Conservation (phyloP, 1,140 invertebrate species). For the Prorops nasuta region DNA sequence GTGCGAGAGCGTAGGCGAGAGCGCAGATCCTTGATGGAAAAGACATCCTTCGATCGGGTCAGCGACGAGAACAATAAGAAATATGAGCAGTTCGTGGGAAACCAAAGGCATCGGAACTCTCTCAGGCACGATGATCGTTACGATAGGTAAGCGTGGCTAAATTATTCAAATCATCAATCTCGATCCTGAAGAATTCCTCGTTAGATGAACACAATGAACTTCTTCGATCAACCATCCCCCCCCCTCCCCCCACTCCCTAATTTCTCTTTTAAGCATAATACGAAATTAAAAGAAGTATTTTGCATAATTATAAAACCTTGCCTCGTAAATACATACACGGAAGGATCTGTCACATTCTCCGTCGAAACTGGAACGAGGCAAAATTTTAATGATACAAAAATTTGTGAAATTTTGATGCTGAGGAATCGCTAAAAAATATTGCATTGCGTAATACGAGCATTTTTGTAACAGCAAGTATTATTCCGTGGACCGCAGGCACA, state of each 20-base stretch:
- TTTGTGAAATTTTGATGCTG: too few relatives aligned
- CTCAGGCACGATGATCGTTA: slow-evolving; percentile 11
- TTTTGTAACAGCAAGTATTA: slow-evolving; percentile 18
- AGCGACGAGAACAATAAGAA: slow-evolving; percentile 7
- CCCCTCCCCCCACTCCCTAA: too few relatives aligned
- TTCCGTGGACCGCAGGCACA: slow-evolving; percentile 15
- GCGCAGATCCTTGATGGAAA: slow-evolving; percentile 31
- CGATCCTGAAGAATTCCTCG: too few relatives aligned
- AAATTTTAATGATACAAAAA: too few relatives aligned
- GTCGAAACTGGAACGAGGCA: background rate
- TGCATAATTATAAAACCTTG: too few relatives aligned
- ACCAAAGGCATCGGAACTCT: slow-evolving; percentile 8
- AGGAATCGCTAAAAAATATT: background rate
- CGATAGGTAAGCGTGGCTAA: slow-evolving; percentile 13
- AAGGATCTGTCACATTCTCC: too few relatives aligned
- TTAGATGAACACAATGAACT: too few relatives aligned
- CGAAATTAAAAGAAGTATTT: too few relatives aligned
- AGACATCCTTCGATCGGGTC: slow-evolving; percentile 22
- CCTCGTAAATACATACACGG: too few relatives aligned
- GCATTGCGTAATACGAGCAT: background rate
- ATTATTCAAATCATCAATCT: too few relatives aligned
- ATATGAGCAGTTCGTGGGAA: slow-evolving; percentile 12
- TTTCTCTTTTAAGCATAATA: too few relatives aligned
- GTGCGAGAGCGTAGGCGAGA: slow-evolving; percentile 18
- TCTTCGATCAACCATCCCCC: too few relatives aligned